phyloP scores from a whole-genome alignment of 2,888 invertebrate genomes.

The Maniola hyperantus region DNA sequence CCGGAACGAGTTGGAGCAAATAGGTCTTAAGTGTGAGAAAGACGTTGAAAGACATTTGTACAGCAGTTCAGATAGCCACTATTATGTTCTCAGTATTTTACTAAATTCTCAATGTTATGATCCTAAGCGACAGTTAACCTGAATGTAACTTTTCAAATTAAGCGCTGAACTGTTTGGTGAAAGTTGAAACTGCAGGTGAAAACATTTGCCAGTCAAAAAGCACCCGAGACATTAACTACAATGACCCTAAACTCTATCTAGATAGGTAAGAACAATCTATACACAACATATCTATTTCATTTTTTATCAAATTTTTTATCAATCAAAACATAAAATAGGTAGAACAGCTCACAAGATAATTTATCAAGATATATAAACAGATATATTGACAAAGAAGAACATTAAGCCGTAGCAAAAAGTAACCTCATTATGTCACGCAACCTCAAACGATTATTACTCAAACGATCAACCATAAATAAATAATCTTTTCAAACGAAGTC shows the following conservation, averaged over 20 bases:
- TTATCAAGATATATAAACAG: background rate
- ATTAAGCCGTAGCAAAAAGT: slow-evolving; percentile 13
- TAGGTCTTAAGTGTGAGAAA: slow-evolving; percentile 11
- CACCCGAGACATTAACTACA: no score
- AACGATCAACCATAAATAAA: slow-evolving; percentile 17
- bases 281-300: no score
- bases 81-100: background rate
- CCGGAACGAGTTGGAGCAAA: slow-evolving; percentile 9
- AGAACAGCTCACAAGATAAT: background rate
- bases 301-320: no score
- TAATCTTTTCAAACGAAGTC: slow-evolving; percentile 36
- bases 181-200: no score
- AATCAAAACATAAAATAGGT: no score
- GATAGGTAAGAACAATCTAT: no score
- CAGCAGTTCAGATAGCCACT: background rate
- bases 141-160: no score
- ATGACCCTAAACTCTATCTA: no score
- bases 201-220: no score
- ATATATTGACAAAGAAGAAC: background rate
- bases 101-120: background rate
- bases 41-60: slow-evolving; percentile 5
- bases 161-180: no score
- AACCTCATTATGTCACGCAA: slow-evolving; percentile 26
- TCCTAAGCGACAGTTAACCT: background rate
- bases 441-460: slow-evolving; percentile 12